Evolutionary conservation across 2,888 invertebrate species (phyloP), one percentile per base, ranked within the genome.

Genomic region (Aspidiotus rigidus): DNA sequence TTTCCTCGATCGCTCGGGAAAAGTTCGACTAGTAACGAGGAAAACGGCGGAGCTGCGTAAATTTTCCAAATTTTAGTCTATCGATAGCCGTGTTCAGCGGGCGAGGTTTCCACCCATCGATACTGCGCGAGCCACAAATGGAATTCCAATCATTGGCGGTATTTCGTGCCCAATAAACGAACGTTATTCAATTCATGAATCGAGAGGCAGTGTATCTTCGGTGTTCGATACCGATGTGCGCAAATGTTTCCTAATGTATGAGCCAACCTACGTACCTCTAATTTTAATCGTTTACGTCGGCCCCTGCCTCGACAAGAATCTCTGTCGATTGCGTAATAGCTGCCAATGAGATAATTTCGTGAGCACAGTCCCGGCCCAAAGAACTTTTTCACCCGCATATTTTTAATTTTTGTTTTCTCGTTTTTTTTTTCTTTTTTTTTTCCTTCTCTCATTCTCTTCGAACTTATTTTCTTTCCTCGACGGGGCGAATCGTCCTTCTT

Each of bases 91-190:
- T n/a, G 6, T 49, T 49, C 49, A 6, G 49, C 49, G 49, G 49
- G 10, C 49, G 2, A n/a, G 11, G n/a, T 49, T 13, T n/a, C 10
- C 49, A 49, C 49, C 49, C 49, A 49, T 49, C 49, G 49, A 49
- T 49, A 49, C 49, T 11, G 49, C 49, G 49, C 49, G 11, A n/a
- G 49, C 49, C 6, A 49, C 6, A 49, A 49, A 49, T 49, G 49
- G n/a, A 49, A 49, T 49, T 49, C 49, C 49, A n/a, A 49, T 49
- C 49, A 49, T 49, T 49, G 49, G 49, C 49, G 49, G 49, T 49
- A 49, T 49, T n/a, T 13, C 49, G 49, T 49, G 6, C n/a, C 49
- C 49, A 49, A 49, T 49, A 49, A 49, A 49, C 49, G 49, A 49
- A 49, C 49, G 49, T n/a, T 49, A n/a, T 49, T 49, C 49, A n/a